Percentiles rank a stretch among this genome's conserved stretches.
Conservation (phyloP, 53 echinoderm and acorn worm genomes). For the Paracentrotus lividus region DNA sequence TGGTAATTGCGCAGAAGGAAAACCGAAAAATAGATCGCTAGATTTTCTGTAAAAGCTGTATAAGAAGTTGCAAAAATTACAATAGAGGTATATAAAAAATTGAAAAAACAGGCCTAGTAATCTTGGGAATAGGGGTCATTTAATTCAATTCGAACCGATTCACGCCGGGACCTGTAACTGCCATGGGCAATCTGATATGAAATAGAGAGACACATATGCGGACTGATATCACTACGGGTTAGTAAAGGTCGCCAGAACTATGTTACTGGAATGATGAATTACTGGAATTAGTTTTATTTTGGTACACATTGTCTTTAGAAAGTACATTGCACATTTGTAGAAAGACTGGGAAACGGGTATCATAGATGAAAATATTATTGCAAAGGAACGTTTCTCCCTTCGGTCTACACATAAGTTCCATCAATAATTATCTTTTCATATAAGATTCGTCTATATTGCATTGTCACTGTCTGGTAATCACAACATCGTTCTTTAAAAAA, state of each 20-base stretch:
- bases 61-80: not conserved
- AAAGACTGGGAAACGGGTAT: not conserved
- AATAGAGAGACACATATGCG: constrained; percentile 55
- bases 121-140: constrained; percentile 33
- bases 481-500: too few species aligned
- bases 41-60: not conserved
- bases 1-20: not conserved
- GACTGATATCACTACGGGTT: constrained; percentile 54
- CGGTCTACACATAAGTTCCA: not conserved
- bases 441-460: too few species aligned
- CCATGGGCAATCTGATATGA: constrained; percentile 35
- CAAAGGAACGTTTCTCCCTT: not conserved
- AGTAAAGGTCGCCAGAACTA: constrained; percentile 52
- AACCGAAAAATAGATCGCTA: not conserved
- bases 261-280: constrained; percentile 62
- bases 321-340: constrained; percentile 56
- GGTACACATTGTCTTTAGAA: constrained; percentile 65
- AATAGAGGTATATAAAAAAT: not conserved
- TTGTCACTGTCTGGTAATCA: too few species aligned
- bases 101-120: not conserved
- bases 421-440: not conserved
- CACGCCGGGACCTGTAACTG: constrained; percentile 52
- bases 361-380: not conserved
- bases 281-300: constrained; percentile 61
- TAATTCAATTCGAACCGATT: constrained; percentile 34